Percentiles rank a stretch among this genome's conserved stretches.
phyloP scores from a whole-genome alignment of 1,140 invertebrate genomes.

The Drosophila melanica region DNA sequence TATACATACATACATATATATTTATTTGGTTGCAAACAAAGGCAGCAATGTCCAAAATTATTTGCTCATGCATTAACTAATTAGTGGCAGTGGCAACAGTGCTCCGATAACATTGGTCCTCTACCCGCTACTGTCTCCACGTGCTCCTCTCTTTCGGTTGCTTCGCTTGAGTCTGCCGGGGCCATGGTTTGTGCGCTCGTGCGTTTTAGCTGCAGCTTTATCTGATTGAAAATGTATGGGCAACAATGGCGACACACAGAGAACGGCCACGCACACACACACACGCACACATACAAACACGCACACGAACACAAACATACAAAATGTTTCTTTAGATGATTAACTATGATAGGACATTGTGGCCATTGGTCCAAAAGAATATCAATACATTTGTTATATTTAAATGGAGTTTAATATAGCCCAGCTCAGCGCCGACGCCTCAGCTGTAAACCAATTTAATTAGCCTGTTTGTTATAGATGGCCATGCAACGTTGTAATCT shows the following conservation, averaged over 20 bases:
- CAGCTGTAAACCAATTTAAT: slow-evolving; percentile 69
- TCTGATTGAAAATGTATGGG: slow-evolving; percentile 73
- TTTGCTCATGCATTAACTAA: slow-evolving; percentile 75
- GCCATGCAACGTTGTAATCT: slow-evolving; percentile 51
- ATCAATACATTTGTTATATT: slow-evolving; percentile 61
- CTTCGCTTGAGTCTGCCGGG: slow-evolving; percentile 17
- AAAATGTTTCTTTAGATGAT: slow-evolving; percentile 75
- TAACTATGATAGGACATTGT: slow-evolving; percentile 68
- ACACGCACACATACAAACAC: slow-evolving; percentile 14
- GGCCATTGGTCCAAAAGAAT: slow-evolving; percentile 33
- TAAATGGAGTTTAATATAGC: slow-evolving; percentile 77
- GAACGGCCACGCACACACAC: slow-evolving; percentile 42
- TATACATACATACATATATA: background rate
- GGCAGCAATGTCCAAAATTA: slow-evolving; percentile 39
- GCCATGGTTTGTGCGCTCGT: slow-evolving; percentile 64
- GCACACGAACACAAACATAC: slow-evolving; percentile 36
- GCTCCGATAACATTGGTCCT: slow-evolving; percentile 31
- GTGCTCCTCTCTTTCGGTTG: slow-evolving; percentile 27
- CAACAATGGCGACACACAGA: slow-evolving; percentile 74
- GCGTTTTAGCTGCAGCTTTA: slow-evolving; percentile 66
- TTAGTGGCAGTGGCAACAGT: slow-evolving; percentile 48
- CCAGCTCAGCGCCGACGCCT: slow-evolving; percentile 22
- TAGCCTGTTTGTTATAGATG: slow-evolving; percentile 19
- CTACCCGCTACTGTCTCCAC: slow-evolving; percentile 20
- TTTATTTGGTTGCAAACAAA: slow-evolving; percentile 1